phyloP scores from a whole-genome alignment of 2,888 invertebrate species.

The Desoria tigrina region DNA sequence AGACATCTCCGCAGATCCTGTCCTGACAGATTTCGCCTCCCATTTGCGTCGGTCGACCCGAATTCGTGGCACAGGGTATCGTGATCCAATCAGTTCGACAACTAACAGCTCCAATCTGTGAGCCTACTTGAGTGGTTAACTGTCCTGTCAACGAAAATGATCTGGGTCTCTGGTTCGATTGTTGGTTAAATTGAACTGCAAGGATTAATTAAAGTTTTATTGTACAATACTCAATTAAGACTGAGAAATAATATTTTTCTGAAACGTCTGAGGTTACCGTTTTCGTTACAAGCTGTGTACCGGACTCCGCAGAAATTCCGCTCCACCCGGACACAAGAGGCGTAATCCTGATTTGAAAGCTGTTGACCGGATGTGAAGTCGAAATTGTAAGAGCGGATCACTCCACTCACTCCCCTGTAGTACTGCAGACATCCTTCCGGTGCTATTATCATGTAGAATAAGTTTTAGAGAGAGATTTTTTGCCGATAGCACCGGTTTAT shows the following conservation, averaged over 20 bases:
- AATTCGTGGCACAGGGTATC: constrained; percentile 74
- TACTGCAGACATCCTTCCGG: constrained; percentile 78
- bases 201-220: constrained; percentile 16
- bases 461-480: too few relatives aligned
- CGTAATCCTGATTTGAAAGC: constrained; percentile 85
- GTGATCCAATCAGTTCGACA: constrained; percentile 79
- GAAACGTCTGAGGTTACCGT: constrained; percentile 26
- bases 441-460: constrained; percentile 60
- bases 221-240: constrained; percentile 1
- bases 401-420: constrained; percentile 76
- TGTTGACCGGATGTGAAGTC: constrained; percentile 73
- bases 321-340: constrained; percentile 80
- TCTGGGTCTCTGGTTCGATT: constrained; percentile 57
- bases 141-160: constrained; percentile 78
- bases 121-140: constrained; percentile 70
- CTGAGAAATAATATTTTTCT: too few relatives aligned
- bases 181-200: constrained; percentile 61
- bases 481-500: too few relatives aligned
- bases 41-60: constrained; percentile 62
- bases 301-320: constrained; percentile 84
- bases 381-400: constrained; percentile 80
- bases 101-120: constrained; percentile 66
- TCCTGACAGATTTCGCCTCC: constrained; percentile 69
- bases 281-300: constrained; percentile 72
- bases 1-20: constrained; percentile 78